Percentiles rank a stretch among this genome's conserved stretches.
Evolutionary conservation across 2,113 vertebrate genomes (phyloP).

Genomic region (Cavia aperea): DNA sequence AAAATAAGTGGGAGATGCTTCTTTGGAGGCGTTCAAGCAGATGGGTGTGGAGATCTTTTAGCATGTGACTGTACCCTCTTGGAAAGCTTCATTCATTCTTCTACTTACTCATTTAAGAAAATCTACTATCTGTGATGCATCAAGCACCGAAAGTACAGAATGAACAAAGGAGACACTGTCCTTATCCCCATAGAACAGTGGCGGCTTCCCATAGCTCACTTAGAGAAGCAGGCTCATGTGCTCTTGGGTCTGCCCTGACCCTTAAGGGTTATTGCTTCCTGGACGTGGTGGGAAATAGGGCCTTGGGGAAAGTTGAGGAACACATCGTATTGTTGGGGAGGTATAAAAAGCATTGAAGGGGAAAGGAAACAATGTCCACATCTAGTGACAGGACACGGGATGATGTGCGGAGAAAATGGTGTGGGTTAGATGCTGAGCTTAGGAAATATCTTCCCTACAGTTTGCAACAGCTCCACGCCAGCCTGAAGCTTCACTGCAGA

Average conservation of each 20-base stretch:
- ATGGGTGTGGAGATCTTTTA: neutral
- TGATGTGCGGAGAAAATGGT: neutral
- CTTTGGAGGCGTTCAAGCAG: neutral
- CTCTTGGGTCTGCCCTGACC: neutral
- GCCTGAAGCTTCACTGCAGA: neutral
- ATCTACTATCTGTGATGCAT: accelerated
- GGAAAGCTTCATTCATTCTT: neutral
- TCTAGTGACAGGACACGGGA: neutral
- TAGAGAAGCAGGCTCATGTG: neutral
- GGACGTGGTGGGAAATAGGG: neutral
- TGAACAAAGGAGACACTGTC: neutral
- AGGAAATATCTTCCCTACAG: neutral
- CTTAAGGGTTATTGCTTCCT: neutral
- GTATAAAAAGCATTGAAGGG: accelerated
- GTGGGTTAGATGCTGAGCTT: neutral
- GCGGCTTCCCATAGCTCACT: neutral
- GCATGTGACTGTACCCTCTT: too few relatives aligned
- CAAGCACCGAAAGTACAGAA: neutral
- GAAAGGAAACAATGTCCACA: neutral
- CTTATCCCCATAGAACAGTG: neutral
- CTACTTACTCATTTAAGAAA: neutral
- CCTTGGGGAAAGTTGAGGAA: neutral
- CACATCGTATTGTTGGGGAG: neutral
- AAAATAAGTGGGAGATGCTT: neutral
- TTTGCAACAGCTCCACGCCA: neutral